phyloP scores from a whole-genome alignment of 53 echinoderm and acorn worm species.

The Hippasteria phrygiana region DNA sequence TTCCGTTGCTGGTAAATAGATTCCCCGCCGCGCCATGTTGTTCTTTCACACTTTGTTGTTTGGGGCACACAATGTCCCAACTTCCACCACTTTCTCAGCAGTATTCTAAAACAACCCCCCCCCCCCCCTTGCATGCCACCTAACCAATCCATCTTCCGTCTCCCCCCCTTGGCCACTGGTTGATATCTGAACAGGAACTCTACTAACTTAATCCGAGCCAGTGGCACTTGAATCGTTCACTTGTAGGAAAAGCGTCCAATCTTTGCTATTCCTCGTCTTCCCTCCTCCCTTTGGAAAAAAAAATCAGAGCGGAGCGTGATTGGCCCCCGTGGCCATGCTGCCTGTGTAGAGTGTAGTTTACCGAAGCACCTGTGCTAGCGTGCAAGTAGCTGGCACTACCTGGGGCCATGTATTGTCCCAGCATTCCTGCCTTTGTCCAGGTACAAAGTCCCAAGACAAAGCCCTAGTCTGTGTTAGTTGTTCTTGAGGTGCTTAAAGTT shows the following conservation, averaged over 20 bases:
- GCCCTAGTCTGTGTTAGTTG: constrained; percentile 52
- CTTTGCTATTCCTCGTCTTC: background rate
- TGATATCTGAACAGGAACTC: constrained; percentile 20
- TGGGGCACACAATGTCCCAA: constrained; percentile 1
- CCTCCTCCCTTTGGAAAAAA: constrained; percentile 2
- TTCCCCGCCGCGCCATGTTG: background rate
- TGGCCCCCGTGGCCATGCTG: background rate
- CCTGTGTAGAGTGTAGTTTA: constrained; percentile 32
- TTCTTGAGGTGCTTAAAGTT: constrained; percentile 63
- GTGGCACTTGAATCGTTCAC: background rate
- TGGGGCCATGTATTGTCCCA: constrained; percentile 14
- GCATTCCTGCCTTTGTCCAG: constrained; percentile 50
- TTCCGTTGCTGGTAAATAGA: background rate
- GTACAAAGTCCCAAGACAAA: constrained; percentile 50
- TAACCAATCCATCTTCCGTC: constrained; percentile 2
- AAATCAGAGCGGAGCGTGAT: background rate
- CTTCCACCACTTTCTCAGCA: background rate
- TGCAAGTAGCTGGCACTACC: constrained; percentile 14
- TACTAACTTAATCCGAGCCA: constrained; percentile 2
- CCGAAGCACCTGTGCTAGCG: constrained; percentile 44
- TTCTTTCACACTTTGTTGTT: background rate
- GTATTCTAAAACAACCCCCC: constrained; percentile 23
- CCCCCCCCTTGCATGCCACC: background rate
- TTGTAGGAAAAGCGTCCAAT: background rate
- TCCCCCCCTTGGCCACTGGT: constrained; percentile 5